Percentiles rank a stretch among this genome's conserved stretches.
Conservation (phyloP, 2,888 invertebrate genomes). For the Drosophila heteroneura region DNA sequence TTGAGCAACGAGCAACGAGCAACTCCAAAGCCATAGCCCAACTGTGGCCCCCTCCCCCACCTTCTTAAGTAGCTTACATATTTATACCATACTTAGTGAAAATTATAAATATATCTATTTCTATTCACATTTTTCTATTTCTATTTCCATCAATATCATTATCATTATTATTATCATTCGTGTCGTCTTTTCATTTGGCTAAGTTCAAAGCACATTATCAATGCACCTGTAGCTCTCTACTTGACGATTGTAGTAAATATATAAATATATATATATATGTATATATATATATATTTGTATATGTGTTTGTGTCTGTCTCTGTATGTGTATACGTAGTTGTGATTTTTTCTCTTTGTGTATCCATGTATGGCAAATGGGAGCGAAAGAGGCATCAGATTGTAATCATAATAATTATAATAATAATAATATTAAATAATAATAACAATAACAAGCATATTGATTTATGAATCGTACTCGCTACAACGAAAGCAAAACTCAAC, state of each 20-base stretch:
- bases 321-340: conserved; percentile 47
- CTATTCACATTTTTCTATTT: not conserved
- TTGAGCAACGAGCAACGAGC: not conserved
- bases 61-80: conserved; percentile 8
- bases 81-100: conserved; percentile 3
- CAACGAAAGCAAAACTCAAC: conserved; percentile 29
- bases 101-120: not conserved
- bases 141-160: conserved; percentile 12
- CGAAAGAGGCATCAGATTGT: conserved; percentile 84
- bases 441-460: conserved; percentile 45
- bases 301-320: conserved; percentile 41
- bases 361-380: conserved; percentile 84
- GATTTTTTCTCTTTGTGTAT: conserved; percentile 65
- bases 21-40: not conserved
- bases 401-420: conserved; percentile 67
- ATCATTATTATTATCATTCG: conserved; percentile 16
- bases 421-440: conserved; percentile 35
- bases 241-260: conserved; percentile 12
- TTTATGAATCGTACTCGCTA: conserved; percentile 39
- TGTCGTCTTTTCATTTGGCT: conserved; percentile 42
- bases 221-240: conserved; percentile 44
- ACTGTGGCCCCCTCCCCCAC: not conserved
- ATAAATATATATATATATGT: conserved; percentile 11
- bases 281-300: conserved; percentile 16
- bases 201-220: conserved; percentile 35